phyloP scores from a whole-genome alignment of 2,113 vertebrate species.

The Clarias macrocephalus region DNA sequence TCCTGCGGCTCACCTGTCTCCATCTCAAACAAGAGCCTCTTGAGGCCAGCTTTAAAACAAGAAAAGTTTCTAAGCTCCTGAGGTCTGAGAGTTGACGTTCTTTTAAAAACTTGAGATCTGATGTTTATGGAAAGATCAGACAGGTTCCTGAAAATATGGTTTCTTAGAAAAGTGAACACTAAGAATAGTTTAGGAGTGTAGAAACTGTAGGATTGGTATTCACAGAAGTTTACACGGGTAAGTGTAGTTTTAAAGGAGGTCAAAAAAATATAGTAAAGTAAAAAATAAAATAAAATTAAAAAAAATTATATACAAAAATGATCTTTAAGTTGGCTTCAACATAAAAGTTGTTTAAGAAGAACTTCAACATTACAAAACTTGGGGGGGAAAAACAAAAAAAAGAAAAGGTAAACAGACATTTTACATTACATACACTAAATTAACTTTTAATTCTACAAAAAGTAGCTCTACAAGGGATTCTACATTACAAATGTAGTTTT shows the following conservation, averaged over 20 bases:
- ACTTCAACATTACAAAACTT: not conserved
- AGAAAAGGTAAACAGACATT: not conserved
- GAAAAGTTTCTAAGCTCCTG: not conserved
- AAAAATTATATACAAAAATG: no score
- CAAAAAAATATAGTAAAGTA: no score
- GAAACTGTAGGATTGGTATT: not conserved
- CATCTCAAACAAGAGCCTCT: not conserved
- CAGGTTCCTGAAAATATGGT: not conserved
- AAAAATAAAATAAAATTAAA: no score
- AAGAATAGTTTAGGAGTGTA: not conserved
- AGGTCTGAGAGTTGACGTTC: not conserved
- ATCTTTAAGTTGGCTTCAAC: not conserved
- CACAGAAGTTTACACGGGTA: not conserved
- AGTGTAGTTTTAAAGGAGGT: not conserved
- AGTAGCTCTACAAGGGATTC: not conserved
- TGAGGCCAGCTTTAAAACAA: not conserved
- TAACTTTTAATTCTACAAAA: not conserved
- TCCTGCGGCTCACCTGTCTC: not conserved
- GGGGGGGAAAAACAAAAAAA: no score
- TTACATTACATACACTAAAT: not conserved
- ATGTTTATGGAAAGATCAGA: not conserved
- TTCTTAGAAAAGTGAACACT: not conserved
- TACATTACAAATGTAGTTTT: not conserved
- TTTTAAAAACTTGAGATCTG: not conserved
- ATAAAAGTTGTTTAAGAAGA: not conserved